Evolutionary conservation across 2,888 invertebrate species (phyloP).

Genomic region (Petrolisthes cinctipes): DNA sequence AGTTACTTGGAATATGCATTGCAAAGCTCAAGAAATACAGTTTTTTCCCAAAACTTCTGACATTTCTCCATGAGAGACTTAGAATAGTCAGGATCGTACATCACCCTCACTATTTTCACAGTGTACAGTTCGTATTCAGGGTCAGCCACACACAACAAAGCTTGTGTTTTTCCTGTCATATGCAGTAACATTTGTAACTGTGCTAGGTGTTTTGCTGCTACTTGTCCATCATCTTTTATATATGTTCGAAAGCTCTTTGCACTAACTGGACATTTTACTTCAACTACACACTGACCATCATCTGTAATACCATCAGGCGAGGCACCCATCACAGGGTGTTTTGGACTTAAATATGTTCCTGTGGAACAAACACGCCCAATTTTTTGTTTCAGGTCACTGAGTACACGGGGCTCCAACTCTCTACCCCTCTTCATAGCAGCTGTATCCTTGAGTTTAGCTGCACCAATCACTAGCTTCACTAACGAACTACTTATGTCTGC

Average conservation of each 20-base stretch:
- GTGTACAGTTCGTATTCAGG: not conserved
- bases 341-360: not conserved
- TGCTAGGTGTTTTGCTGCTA: conserved; percentile 14
- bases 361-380: not conserved
- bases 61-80: not conserved
- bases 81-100: not conserved
- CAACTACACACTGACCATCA: not conserved
- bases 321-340: conserved; percentile 9
- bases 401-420: not conserved
- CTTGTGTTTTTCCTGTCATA: not conserved
- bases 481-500: not conserved
- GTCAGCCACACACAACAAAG: not conserved
- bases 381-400: not conserved
- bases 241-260: not conserved
- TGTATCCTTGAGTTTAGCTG: conserved; percentile 20
- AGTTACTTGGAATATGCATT: not conserved
- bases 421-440: conserved; percentile 20
- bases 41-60: not conserved
- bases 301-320: conserved; percentile 13
- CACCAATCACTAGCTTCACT: conserved; percentile 2
- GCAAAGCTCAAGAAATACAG: not conserved
- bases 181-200: not conserved
- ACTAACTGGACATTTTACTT: not conserved
- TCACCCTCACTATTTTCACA: not conserved
- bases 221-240: conserved; percentile 7